Evolutionary conservation across 2,888 invertebrate genomes (phyloP).

Genomic region (Horisme vitalbata): DNA sequence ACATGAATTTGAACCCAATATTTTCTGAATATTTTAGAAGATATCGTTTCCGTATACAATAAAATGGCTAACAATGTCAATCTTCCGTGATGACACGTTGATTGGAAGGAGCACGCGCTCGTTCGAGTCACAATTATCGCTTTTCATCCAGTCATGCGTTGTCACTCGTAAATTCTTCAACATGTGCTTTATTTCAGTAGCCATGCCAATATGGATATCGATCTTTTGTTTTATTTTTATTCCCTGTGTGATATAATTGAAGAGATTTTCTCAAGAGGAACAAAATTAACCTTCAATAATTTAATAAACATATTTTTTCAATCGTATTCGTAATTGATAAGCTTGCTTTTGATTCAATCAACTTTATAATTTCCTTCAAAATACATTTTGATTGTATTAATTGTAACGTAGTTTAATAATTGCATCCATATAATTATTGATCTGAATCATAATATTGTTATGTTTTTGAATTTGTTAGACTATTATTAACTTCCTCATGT

Average conservation of each 20-base stretch:
- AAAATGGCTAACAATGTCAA: not conserved
- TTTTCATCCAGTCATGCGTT: conserved; percentile 37
- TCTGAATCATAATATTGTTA: conserved; percentile 5
- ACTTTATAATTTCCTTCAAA: too few relatives aligned
- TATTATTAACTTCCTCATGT: conserved; percentile 15
- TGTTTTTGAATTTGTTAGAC: conserved; percentile 5
- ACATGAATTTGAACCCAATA: not conserved
- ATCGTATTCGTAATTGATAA: not conserved
- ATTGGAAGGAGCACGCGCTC: conserved; percentile 29
- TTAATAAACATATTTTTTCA: not conserved
- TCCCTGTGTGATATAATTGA: not conserved
- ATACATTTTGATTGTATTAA: too few relatives aligned
- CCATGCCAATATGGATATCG: not conserved
- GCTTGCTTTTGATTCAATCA: not conserved
- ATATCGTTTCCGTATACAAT: not conserved
- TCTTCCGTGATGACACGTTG: conserved; percentile 27
- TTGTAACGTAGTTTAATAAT: conserved; percentile 2
- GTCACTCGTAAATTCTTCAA: conserved; percentile 28
- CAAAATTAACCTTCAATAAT: not conserved
- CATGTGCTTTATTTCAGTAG: not conserved
- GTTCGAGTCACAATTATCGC: conserved; percentile 36
- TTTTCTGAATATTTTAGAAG: not conserved
- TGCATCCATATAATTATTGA: not conserved
- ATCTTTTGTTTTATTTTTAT: not conserved
- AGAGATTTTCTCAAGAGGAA: not conserved